Conservation (phyloP, 2,113 vertebrate species). For the Muntiacus reevesi region DNA sequence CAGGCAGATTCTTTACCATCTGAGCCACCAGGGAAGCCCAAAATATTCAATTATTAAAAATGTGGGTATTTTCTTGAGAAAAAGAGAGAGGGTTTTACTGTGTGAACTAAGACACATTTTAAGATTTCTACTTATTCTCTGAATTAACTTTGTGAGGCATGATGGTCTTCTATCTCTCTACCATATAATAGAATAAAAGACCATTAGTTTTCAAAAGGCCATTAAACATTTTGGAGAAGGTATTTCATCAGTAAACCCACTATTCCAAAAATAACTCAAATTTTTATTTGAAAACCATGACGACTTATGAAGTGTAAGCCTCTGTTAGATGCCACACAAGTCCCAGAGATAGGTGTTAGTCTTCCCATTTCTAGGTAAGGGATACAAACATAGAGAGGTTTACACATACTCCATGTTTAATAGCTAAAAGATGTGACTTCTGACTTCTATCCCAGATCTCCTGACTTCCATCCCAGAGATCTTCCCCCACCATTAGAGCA, state of each 20-base stretch:
- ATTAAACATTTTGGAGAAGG: neutral
- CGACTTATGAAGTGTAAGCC: neutral
- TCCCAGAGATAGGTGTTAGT: neutral
- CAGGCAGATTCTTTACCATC: too few relatives aligned
- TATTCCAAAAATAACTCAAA: neutral
- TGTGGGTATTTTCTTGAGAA: neutral
- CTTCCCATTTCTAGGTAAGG: neutral
- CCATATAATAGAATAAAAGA: neutral
- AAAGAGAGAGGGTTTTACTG: neutral
- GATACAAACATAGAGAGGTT: too few relatives aligned
- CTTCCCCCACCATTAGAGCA: too few relatives aligned
- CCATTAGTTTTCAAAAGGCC: neutral
- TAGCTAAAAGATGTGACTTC: neutral
- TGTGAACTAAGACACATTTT: neutral
- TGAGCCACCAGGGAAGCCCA: too few relatives aligned
- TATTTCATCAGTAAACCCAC: neutral
- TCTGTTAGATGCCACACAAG: neutral
- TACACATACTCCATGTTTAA: neutral
- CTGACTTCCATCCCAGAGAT: neutral
- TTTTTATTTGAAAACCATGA: neutral
- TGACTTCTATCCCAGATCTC: neutral
- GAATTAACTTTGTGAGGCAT: neutral
- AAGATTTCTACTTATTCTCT: neutral
- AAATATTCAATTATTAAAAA: neutral
- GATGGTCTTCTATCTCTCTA: neutral